These are phyloP conservation scores for Epicauta chinensis DNA, from an alignment of 1,140 invertebrate genomes.

Conservation along the genomic window DNA sequence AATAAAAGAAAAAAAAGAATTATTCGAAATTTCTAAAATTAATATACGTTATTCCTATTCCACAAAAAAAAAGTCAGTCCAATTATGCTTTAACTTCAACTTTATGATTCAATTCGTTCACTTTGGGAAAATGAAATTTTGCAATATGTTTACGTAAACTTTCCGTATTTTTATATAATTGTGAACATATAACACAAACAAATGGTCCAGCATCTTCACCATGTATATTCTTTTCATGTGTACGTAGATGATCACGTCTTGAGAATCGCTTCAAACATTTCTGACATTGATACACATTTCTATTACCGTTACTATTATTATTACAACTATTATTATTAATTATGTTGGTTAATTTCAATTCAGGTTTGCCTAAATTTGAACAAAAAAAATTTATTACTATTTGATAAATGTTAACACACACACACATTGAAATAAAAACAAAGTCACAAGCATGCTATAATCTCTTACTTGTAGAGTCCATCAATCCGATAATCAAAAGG, in stretches of 20 bases:
- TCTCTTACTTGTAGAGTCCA: too few relatives aligned
- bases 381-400: neutral
- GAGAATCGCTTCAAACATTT: conserved; percentile 41
- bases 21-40: neutral
- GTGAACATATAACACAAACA: conserved; percentile 39
- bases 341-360: conserved; percentile 11
- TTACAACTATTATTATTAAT: too few relatives aligned
- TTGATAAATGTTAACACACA: too few relatives aligned
- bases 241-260: conserved; percentile 40
- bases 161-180: conserved; percentile 43
- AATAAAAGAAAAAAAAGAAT: neutral
- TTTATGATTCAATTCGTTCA: conserved; percentile 15
- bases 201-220: conserved; percentile 44
- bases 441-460: too few relatives aligned
- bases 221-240: conserved; percentile 44
- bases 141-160: conserved; percentile 43
- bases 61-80: neutral
- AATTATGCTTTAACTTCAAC: conserved; percentile 19
- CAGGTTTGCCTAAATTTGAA: conserved; percentile 13
- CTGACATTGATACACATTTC: conserved; percentile 35
- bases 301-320: conserved; percentile 6
- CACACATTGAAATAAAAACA: too few relatives aligned
- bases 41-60: neutral
- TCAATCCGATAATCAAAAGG: too few relatives aligned
- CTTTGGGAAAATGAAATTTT: conserved; percentile 39